Conservation (phyloP, 2,797 vertebrate genomes). For the Propithecus perrieri region DNA sequence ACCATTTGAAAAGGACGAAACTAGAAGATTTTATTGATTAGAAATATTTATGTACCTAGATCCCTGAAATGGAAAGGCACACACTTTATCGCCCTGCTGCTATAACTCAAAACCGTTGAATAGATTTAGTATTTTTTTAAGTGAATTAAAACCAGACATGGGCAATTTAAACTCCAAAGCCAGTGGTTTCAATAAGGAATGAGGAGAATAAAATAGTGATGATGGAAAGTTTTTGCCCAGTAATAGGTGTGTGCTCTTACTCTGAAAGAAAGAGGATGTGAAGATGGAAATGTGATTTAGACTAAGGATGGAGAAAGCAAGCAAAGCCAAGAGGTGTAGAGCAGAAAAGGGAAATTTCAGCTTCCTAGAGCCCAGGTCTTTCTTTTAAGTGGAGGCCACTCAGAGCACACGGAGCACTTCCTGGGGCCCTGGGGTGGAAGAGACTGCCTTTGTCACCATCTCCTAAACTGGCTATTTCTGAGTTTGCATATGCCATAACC, state of each 20-base stretch:
- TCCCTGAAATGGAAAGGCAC: constrained; percentile 63
- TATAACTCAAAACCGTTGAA: constrained; percentile 67
- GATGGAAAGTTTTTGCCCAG: not conserved
- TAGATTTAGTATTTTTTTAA: constrained; percentile 68
- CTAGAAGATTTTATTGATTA: constrained; percentile 59
- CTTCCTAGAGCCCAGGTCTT: not conserved
- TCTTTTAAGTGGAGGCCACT: not conserved
- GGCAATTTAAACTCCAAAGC: constrained; percentile 22
- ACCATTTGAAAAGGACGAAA: constrained; percentile 45
- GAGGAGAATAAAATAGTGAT: not conserved
- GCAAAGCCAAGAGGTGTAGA: not conserved
- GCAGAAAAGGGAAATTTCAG: not conserved
- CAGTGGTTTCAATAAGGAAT: constrained; percentile 37
- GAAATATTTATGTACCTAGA: constrained; percentile 63
- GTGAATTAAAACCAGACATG: constrained; percentile 66
- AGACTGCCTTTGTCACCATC: not conserved
- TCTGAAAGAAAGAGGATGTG: not conserved
- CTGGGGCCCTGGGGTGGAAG: not conserved
- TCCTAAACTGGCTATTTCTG: not conserved
- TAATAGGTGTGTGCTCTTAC: not conserved
- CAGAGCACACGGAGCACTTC: not conserved
- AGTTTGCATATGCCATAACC: not conserved
- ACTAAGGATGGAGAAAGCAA: not conserved
- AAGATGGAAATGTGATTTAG: not conserved
- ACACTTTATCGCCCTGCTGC: constrained; percentile 51